Percentiles rank a stretch among this genome's conserved stretches.
phyloP scores from a whole-genome alignment of 2,113 vertebrate species.

The Amia ocellicauda region DNA sequence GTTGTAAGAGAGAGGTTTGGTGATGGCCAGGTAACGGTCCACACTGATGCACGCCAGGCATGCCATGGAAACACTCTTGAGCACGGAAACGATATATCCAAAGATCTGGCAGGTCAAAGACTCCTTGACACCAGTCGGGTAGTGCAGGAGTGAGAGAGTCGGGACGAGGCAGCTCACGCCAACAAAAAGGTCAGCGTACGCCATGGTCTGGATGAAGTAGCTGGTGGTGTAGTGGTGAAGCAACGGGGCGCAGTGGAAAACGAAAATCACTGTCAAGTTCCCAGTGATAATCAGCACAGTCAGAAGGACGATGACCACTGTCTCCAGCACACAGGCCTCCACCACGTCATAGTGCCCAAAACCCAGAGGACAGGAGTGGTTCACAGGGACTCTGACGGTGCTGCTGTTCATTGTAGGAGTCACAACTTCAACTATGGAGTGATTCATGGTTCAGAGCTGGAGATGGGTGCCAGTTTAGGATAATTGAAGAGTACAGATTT shows the following conservation, averaged over 20 bases:
- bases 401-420: constrained; percentile 73
- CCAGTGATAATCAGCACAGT: constrained; percentile 94
- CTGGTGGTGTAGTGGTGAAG: constrained; percentile 97
- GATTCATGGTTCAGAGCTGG: constrained; percentile 82
- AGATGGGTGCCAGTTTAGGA: constrained; percentile 34
- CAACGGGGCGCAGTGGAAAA: constrained; percentile 94
- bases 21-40: constrained; percentile 96
- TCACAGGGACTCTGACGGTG: constrained; percentile 64
- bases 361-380: constrained; percentile 90
- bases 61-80: constrained; percentile 98
- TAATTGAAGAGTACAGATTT: background rate
- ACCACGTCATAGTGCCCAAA: constrained; percentile 80
- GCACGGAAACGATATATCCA: constrained; percentile 94
- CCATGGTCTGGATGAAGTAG: constrained; percentile 99
- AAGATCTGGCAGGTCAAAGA: constrained; percentile 93
- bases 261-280: constrained; percentile 94
- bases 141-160: constrained; percentile 90
- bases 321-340: constrained; percentile 91
- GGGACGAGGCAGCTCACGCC: constrained; percentile 96
- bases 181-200: constrained; percentile 93
- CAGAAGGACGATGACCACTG: constrained; percentile 85
- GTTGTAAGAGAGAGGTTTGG: constrained; percentile 95
- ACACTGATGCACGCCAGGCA: constrained; percentile 95
- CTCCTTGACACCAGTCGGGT: constrained; percentile 86
- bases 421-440: constrained; percentile 69